Base-by-base conservation (phyloP, 2,888 invertebrate species). In the Rotaria magnacalcarata region DNA sequence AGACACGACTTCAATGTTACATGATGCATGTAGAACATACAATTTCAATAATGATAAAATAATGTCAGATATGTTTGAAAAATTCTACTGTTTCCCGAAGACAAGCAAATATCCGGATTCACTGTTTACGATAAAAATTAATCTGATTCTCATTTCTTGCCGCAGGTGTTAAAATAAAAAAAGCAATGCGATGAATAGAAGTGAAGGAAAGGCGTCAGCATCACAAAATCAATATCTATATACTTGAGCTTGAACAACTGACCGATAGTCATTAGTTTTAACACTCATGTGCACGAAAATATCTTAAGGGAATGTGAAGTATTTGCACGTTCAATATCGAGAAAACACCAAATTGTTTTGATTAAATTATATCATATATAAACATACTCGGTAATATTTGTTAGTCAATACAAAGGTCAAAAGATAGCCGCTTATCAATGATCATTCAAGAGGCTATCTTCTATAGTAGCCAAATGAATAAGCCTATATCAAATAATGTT, bases 221-320 rank as follows among this genome's bases (percentile, higher is more conserved):
- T 67, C 34, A 34, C 19, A 19, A 21, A 54, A 54, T 54, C 54
- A 54, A 21, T 54, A 54, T 10, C 5, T 7, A 54, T 67, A 67
- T 67, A 67, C 67, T 67, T 67, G 67, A 67, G 19, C 34, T 34
- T 67, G 67, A 67, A 67, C 67, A 67, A 67, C 34, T 67, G 67
- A 27, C 34, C 19, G 27, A 34, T 27, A 41, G 67, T 19, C 67
- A 67, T 67, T 34, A 67, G 16, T 67, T 67, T 34, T 67, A 19
- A 67, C 67, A 67, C 16, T 34, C 19, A 41, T 34, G 34, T 34
- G 34, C 27, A 67, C 24, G 16, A 67, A 67, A 67, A 67, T 27
- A 67, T 67, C 67, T 67, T 41, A 3, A 41, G 34, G 67, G 34
- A 67, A 27, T 16, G 2, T 27, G 14, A 67, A 67, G 67, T 67